These are phyloP conservation scores for Cichlasoma orientale DNA, from an alignment of 2,797 vertebrate species.

Conservation along the genomic window DNA sequence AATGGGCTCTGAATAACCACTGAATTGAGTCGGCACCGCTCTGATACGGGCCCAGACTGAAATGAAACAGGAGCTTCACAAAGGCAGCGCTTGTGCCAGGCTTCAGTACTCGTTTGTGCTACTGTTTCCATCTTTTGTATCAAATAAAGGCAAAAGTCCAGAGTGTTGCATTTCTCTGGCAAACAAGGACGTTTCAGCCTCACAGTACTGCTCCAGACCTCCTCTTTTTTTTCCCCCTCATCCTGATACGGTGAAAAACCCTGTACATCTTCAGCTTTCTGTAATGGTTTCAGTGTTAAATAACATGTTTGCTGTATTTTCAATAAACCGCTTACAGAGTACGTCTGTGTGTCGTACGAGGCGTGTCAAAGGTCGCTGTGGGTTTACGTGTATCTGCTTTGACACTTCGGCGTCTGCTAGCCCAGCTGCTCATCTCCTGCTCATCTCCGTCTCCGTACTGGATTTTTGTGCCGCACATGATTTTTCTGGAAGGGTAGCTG, in stretches of 20 bases:
- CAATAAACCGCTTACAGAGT: conserved; percentile 45
- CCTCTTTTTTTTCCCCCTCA: accelerated
- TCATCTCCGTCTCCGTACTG: background rate
- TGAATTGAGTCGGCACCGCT: background rate
- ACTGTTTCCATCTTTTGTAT: conserved; percentile 9
- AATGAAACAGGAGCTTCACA: background rate
- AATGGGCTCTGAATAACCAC: conserved; percentile 1
- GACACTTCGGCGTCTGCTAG: background rate
- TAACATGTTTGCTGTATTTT: conserved; percentile 44
- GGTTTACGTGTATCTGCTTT: background rate
- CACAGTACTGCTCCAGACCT: background rate
- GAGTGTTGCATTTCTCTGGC: background rate
- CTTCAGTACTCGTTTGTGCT: conserved; percentile 20
- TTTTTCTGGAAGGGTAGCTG: background rate
- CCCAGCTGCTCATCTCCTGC: background rate
- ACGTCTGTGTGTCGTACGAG: background rate
- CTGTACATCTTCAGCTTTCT: conserved; percentile 16
- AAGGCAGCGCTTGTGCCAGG: background rate
- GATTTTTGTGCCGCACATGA: background rate
- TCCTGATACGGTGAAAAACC: background rate
- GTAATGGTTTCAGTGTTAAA: conserved; percentile 37
- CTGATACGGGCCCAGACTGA: background rate
- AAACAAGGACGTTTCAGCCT: background rate
- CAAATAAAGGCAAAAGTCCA: conserved; percentile 14
- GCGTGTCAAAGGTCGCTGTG: background rate